A percentile compares a stretch with the other conserved stretches of the same genome.
These are phyloP conservation scores for Cebidichthys violaceus DNA, from an alignment of 2,113 vertebrate genomes.

Conservation along the genomic window DNA sequence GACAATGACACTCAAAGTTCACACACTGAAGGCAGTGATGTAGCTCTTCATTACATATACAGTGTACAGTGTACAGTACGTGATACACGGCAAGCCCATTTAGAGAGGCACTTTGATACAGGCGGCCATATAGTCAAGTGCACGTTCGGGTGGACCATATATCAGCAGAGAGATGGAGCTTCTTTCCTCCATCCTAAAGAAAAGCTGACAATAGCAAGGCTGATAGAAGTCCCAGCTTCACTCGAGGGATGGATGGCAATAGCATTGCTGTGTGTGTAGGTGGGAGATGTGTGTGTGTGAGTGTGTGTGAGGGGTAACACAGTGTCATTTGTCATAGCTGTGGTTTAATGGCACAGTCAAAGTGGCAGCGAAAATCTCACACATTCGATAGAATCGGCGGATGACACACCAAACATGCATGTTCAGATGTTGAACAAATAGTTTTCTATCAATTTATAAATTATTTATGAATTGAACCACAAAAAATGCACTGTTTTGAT, in stretches of 20 bases:
- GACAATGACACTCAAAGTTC: conserved; percentile 57
- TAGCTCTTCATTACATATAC: conserved; percentile 55
- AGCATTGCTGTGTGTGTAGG: conserved; percentile 52
- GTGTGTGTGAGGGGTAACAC: conserved; percentile 38
- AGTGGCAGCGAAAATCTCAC: conserved; percentile 46
- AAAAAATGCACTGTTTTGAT: background rate
- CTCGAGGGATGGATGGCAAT: conserved; percentile 65
- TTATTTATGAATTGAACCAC: conserved; percentile 1
- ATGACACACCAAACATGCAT: conserved; percentile 6
- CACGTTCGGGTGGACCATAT: conserved; percentile 42
- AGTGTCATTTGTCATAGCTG: conserved; percentile 61
- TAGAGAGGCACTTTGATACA: conserved; percentile 50
- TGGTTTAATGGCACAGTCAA: conserved; percentile 48
- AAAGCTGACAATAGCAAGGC: conserved; percentile 71
- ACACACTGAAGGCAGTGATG: conserved; percentile 38
- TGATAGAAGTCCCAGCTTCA: conserved; percentile 65
- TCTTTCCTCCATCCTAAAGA: conserved; percentile 39
- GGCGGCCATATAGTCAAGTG: conserved; percentile 34
- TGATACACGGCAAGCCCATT: conserved; percentile 47
- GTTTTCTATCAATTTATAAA: background rate
- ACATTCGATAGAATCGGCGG: conserved; percentile 30
- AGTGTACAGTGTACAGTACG: conserved; percentile 34
- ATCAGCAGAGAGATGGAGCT: conserved; percentile 50
- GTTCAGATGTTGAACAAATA: background rate
- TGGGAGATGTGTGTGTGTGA: conserved; percentile 37